Conservation (phyloP, 1,140 invertebrate species). For the Macrocentrus cingulum region DNA sequence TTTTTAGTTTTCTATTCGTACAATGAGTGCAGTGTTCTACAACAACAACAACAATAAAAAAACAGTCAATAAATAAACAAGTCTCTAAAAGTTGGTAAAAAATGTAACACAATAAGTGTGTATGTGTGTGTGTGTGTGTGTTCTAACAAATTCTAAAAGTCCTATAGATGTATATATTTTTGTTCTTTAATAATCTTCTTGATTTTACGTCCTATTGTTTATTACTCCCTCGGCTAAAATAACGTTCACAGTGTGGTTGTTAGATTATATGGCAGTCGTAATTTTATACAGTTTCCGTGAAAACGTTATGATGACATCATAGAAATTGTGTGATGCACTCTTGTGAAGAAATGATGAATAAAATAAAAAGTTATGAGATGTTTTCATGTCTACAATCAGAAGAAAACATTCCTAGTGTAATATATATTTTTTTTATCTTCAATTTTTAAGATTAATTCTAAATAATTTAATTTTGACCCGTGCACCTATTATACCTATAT, state of each 20-base stretch:
- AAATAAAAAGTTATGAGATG: too few species aligned
- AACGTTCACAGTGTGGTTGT: not conserved
- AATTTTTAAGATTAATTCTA: not conserved
- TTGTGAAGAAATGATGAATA: too few species aligned
- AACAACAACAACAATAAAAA: too few species aligned
- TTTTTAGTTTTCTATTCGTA: slow-evolving; percentile 10
- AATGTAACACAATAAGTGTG: slow-evolving; percentile 21
- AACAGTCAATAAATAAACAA: not conserved
- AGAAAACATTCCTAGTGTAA: too few species aligned
- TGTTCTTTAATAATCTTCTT: slow-evolving; percentile 1
- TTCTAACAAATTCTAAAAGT: slow-evolving; percentile 15
- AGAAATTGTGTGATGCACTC: too few species aligned
- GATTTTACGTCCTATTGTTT: not conserved
- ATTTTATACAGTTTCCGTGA: slow-evolving; percentile 18
- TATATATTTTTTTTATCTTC: not conserved
- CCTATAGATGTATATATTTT: too few species aligned
- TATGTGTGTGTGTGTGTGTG: too few species aligned
- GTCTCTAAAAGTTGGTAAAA: slow-evolving; percentile 11
- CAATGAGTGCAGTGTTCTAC: slow-evolving; percentile 10
- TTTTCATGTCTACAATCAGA: too few species aligned
- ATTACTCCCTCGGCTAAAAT: not conserved
- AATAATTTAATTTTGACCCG: slow-evolving; percentile 6
- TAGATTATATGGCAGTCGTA: slow-evolving; percentile 19
- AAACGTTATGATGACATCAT: too few species aligned
- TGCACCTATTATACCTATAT: not conserved